phyloP scores from a whole-genome alignment of 2,113 vertebrate genomes.

The Argyrosomus japonicus region DNA sequence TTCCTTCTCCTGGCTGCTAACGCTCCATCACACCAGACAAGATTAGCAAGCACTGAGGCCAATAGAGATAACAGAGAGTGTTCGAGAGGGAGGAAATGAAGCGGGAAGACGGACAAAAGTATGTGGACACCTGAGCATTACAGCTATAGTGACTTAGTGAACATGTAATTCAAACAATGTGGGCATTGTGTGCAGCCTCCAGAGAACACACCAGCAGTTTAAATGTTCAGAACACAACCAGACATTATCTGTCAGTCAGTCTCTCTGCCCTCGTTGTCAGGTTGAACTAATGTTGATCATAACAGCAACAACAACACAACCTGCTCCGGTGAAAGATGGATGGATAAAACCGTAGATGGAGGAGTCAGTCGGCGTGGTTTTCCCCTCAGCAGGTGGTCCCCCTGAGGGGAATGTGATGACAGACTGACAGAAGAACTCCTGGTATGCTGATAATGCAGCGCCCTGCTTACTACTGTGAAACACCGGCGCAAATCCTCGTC shows the following conservation, averaged over 20 bases:
- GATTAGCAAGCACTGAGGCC: constrained; percentile 37
- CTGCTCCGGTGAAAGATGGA: constrained; percentile 19
- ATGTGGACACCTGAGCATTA: not conserved
- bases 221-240: not conserved
- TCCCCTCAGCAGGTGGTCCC: constrained; percentile 50
- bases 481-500: not conserved
- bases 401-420: constrained; percentile 30
- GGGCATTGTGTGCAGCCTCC: not conserved
- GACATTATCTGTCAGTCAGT: too few relatives aligned
- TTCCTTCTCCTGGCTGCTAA: constrained; percentile 21
- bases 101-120: not conserved
- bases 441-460: constrained; percentile 27
- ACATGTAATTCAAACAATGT: not conserved
- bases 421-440: constrained; percentile 31
- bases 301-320: constrained; percentile 18
- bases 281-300: constrained; percentile 15
- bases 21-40: constrained; percentile 40
- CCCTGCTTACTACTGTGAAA: constrained; percentile 12
- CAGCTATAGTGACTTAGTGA: not conserved
- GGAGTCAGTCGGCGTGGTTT: not conserved
- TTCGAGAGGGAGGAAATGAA: not conserved
- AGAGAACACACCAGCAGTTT: not conserved
- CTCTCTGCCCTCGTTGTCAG: constrained; percentile 15
- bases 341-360: not conserved
- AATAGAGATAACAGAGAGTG: constrained; percentile 35